Conservation (phyloP, 2,113 vertebrate species). For the Pyrgilauda ruficollis region DNA sequence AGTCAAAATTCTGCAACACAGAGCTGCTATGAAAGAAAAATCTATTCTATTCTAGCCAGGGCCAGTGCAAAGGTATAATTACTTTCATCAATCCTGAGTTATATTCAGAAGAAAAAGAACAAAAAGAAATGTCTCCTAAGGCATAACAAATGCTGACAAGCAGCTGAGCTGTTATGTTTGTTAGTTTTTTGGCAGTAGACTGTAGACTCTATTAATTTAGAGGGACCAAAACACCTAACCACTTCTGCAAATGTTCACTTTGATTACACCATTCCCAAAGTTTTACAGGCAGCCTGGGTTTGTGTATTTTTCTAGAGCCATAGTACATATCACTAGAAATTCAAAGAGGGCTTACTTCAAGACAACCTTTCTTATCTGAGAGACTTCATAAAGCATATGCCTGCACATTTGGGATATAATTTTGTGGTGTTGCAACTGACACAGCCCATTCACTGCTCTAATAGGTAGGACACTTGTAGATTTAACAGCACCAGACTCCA, state of each 20-base stretch:
- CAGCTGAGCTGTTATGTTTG: background rate
- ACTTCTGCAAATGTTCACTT: background rate
- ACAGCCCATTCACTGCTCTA: background rate
- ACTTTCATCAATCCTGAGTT: background rate
- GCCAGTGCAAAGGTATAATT: background rate
- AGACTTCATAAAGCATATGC: background rate
- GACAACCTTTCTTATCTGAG: background rate
- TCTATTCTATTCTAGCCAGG: background rate
- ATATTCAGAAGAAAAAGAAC: background rate
- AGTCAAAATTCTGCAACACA: background rate
- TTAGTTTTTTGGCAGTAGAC: background rate
- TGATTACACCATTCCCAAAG: background rate
- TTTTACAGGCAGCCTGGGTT: background rate
- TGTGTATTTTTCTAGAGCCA: background rate
- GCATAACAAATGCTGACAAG: background rate
- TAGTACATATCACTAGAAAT: background rate
- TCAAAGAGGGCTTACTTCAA: background rate
- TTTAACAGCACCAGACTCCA: background rate
- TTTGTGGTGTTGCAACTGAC: background rate
- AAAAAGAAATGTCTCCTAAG: background rate
- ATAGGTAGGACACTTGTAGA: background rate
- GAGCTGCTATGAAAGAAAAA: background rate
- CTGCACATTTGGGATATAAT: background rate
- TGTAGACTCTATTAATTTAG: background rate
- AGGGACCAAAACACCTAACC: background rate